Base-by-base conservation (phyloP, 2,113 vertebrate genomes). In the Sapayoa aenigma region DNA sequence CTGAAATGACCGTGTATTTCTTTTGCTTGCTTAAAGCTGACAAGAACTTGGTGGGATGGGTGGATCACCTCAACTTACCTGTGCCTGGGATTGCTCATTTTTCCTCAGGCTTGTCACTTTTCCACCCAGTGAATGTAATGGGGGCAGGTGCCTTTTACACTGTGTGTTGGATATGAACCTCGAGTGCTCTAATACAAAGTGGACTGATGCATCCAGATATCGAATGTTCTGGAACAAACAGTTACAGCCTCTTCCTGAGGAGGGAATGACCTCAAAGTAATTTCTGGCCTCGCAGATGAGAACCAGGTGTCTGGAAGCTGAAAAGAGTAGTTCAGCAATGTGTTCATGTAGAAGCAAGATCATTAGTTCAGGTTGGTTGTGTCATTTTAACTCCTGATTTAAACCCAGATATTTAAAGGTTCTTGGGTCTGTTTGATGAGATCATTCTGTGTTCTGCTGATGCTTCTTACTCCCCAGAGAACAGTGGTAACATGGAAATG, bases 311-410 rank as follows among this genome's bases (percentile, higher is more conserved):
- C 91, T 96, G 81, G 73, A 87, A 82, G 59, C 62, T 84, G 74
- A 94, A 77, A 37, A 59, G 53, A 91, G 56, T 62, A 49, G 42
- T 72, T 52, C 82, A 92, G 81, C 66, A 31, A 73, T 92, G 84
- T 81, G 65, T 84, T 97, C 92, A 58, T 83, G 41, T 78, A 67
- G 79, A 93, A 95, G 66, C n/a, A 63, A 93, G 49, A 84, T 84
- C 81, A 73, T 91, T 81, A 93, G 67, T 50, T 84, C 25, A 24
- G 41, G 78, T 55, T 75, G 55, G 69, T 46, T 41, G 52, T 19
- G 44, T 79, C 47, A 59, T 79, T 89, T 72, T 74, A 90, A 84
- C 69, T 90, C 47, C 67, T 41, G 1, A 92, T 94, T 94, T 85
- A 91, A 93, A 87, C 86, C 42, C 60, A 63, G 44, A 35, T 73